Conservation (phyloP, 2,888 invertebrate species). For the Hydrotaea cyrtoneurina region DNA sequence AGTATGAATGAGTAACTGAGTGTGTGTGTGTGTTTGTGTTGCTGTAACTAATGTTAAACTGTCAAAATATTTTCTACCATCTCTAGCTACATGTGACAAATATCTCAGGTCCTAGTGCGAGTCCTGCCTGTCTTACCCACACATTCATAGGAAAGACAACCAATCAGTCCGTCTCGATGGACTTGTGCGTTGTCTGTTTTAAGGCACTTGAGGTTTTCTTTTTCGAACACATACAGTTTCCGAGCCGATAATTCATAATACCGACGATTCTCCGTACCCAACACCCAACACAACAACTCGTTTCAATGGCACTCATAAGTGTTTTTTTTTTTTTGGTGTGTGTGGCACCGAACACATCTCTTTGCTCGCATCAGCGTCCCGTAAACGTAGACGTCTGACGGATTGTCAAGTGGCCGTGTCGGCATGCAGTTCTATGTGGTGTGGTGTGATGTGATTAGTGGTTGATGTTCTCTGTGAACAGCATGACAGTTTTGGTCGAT, state of each 20-base stretch:
- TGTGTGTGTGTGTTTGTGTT: too few relatives aligned
- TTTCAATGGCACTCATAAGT: slow-evolving; percentile 33
- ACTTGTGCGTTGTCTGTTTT: too few relatives aligned
- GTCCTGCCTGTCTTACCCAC: background rate
- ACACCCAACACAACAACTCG: slow-evolving; percentile 12
- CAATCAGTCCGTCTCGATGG: too few relatives aligned
- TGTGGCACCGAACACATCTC: background rate
- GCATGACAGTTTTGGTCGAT: slow-evolving; percentile 5
- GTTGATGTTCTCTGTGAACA: slow-evolving; percentile 33
- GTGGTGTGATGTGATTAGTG: slow-evolving; percentile 61
- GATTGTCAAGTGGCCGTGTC: slow-evolving; percentile 63
- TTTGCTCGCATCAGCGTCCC: background rate
- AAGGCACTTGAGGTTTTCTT: background rate
- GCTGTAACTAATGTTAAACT: slow-evolving; percentile 16
- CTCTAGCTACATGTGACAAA: slow-evolving; percentile 55
- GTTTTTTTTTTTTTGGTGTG: slow-evolving; percentile 24
- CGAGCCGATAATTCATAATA: slow-evolving; percentile 7
- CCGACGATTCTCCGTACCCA: background rate
- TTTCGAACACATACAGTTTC: background rate
- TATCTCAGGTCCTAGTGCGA: slow-evolving; percentile 31
- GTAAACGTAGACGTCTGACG: slow-evolving; percentile 50
- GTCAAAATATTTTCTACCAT: slow-evolving; percentile 64
- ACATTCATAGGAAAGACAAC: background rate
- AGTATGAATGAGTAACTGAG: too few relatives aligned
- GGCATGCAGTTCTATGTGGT: slow-evolving; percentile 57